Conservation (phyloP, 2,797 vertebrate species). For the Emydoidea blandingii region DNA sequence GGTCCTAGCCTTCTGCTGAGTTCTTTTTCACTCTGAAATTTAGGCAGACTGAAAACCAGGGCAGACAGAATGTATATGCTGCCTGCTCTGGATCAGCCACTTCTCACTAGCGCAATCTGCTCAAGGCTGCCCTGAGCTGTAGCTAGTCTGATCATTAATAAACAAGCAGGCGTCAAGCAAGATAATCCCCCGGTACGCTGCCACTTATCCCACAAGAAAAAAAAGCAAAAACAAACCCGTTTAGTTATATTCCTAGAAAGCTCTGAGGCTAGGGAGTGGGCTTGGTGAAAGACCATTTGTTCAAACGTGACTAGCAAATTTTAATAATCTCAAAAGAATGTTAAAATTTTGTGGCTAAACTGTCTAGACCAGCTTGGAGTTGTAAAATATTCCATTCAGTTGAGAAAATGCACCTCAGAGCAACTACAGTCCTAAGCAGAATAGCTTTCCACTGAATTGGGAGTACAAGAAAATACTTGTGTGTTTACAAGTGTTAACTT, state of each 20-base stretch:
- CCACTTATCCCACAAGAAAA: not conserved
- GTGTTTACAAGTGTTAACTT: not conserved
- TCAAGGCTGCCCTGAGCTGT: not conserved
- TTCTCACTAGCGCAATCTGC: not conserved
- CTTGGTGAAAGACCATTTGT: slow-evolving; percentile 68
- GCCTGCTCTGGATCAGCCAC: not conserved
- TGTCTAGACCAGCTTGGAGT: slow-evolving; percentile 62
- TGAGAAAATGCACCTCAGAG: slow-evolving; percentile 46
- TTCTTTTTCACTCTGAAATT: not conserved
- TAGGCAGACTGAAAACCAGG: not conserved
- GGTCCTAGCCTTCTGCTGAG: not conserved
- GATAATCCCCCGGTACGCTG: not conserved
- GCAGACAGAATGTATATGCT: not conserved
- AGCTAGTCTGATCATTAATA: not conserved
- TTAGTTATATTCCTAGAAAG: not conserved
- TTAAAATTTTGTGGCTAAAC: slow-evolving; percentile 63
- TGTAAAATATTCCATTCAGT: slow-evolving; percentile 62
- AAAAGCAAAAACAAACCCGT: slow-evolving; percentile 2
- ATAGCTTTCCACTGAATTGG: not conserved
- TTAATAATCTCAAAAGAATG: slow-evolving; percentile 67
- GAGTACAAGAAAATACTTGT: slow-evolving; percentile 17
- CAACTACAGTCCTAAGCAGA: not conserved
- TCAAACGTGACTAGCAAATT: slow-evolving; percentile 36
- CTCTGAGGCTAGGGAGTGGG: not conserved
- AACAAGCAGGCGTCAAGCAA: not conserved